Evolutionary conservation across 2,113 vertebrate species (phyloP).

Genomic region (Prionailurus viverrinus): DNA sequence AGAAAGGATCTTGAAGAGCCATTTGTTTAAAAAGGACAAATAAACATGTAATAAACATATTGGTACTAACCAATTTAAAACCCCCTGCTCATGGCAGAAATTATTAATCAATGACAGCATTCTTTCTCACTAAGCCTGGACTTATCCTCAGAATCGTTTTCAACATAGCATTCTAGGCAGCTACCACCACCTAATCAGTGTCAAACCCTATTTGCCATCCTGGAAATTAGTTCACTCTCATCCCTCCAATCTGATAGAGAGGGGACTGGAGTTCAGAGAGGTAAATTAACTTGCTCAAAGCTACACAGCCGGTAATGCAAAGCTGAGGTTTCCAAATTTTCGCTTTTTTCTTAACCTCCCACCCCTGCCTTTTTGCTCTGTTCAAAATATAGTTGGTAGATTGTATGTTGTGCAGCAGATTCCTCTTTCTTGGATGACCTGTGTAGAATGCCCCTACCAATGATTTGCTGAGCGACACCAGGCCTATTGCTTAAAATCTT

Average conservation of each 20-base stretch:
- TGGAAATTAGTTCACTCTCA: neutral
- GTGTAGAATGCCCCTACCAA: neutral
- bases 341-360: neutral
- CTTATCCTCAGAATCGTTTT: neutral
- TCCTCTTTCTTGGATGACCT: neutral
- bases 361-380: neutral
- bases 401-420: neutral
- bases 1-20: neutral
- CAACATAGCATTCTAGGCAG: neutral
- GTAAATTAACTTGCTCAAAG: neutral
- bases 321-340: neutral
- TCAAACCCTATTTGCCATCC: neutral
- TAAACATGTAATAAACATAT: neutral
- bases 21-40: neutral
- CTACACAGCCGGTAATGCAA: neutral
- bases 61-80: neutral
- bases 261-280: neutral
- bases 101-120: neutral
- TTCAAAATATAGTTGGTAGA: constrained; percentile 11
- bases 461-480: neutral
- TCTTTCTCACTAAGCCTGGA: neutral
- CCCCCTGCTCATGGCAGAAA: neutral
- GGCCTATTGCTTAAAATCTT: neutral
- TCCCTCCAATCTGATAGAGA: neutral
- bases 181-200: neutral